Evolutionary conservation across 2,113 vertebrate genomes (phyloP).

Genomic region (Antennarius striatus): DNA sequence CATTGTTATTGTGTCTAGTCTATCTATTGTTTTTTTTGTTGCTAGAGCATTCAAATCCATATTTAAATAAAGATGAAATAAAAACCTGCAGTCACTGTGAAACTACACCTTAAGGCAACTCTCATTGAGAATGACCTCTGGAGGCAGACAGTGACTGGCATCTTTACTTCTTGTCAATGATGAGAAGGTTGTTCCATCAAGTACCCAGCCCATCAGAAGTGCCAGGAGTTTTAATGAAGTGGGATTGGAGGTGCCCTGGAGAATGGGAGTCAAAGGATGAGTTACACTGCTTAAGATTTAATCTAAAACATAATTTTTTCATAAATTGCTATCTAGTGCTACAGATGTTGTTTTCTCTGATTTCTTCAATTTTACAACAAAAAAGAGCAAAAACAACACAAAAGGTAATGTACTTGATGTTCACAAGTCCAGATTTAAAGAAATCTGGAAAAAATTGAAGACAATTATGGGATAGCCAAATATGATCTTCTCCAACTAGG

Average conservation of each 20-base stretch:
- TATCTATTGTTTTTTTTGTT: background rate
- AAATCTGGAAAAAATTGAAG: too few species aligned
- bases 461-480: too few species aligned
- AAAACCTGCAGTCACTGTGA: background rate
- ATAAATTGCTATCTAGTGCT: too few species aligned
- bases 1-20: background rate
- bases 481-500: too few species aligned
- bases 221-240: constrained; percentile 79
- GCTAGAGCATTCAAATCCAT: too few species aligned
- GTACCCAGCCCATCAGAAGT: constrained; percentile 87
- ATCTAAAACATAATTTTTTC: too few species aligned
- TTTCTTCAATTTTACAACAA: too few species aligned
- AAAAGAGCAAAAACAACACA: too few species aligned
- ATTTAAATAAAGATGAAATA: too few species aligned
- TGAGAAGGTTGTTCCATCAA: constrained; percentile 74
- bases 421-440: too few species aligned
- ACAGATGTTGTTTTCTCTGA: too few species aligned
- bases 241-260: constrained; percentile 71
- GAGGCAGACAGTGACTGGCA: constrained; percentile 45
- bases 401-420: too few species aligned
- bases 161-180: constrained; percentile 54
- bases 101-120: constrained; percentile 84
- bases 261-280: background rate
- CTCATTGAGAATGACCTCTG: constrained; percentile 71
- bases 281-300: background rate